A percentile compares a stretch with the other conserved stretches of the same genome.
These are phyloP conservation scores for Sepioteuthis lessoniana DNA, from an alignment of 2,888 invertebrate species.

Conservation along the genomic window DNA sequence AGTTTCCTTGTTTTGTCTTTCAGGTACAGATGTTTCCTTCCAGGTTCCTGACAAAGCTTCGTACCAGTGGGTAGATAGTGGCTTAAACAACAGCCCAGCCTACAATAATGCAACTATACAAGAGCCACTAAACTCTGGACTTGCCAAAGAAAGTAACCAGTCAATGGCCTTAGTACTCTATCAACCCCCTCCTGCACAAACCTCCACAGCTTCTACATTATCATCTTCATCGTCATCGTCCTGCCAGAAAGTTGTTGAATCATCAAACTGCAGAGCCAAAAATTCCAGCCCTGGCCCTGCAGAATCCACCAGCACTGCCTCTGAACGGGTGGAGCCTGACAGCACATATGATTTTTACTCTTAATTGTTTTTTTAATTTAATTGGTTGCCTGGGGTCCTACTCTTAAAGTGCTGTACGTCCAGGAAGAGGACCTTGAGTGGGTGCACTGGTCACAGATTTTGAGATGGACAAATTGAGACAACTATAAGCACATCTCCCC, in stretches of 20 bases:
- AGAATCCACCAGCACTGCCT: constrained; percentile 15
- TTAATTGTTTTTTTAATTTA: not conserved
- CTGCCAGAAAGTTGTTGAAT: constrained; percentile 47
- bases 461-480: not conserved
- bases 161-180: constrained; percentile 48
- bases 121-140: not conserved
- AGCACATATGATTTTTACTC: constrained; percentile 51
- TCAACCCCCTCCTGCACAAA: not conserved
- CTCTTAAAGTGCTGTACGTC: not conserved
- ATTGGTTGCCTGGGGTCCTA: not conserved
- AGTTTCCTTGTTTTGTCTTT: not conserved
- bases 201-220: not conserved
- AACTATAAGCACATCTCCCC: no score
- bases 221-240: not conserved
- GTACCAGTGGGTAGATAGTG: not conserved
- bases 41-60: constrained; percentile 36
- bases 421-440: not conserved
- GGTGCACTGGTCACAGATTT: not conserved
- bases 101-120: not conserved
- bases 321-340: constrained; percentile 51
- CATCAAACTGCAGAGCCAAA: not conserved
- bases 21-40: constrained; percentile 43
- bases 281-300: not conserved
- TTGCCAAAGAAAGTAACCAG: not conserved
- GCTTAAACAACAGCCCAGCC: not conserved